These are phyloP conservation scores for Pachyuromys duprasi DNA, from an alignment of 2,797 vertebrate species.

Conservation along the genomic window DNA sequence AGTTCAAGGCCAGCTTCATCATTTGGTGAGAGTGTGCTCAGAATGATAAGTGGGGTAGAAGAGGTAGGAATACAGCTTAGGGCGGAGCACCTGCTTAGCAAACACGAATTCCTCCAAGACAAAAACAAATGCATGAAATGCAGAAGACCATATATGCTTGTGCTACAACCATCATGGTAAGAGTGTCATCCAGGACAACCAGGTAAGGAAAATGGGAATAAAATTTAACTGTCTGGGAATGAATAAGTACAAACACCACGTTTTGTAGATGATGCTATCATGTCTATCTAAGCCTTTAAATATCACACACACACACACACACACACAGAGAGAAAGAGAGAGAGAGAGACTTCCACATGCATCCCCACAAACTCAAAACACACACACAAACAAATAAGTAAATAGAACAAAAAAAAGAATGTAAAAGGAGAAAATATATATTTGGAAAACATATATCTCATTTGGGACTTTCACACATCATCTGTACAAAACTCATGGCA, in stretches of 20 bases:
- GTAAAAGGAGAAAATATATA: neutral
- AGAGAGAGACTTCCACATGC: neutral
- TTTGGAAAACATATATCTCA: neutral
- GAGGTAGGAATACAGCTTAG: neutral
- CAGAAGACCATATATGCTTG: neutral
- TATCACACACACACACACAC: neutral
- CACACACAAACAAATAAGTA: neutral
- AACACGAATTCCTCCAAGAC: neutral
- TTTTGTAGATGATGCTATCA: neutral
- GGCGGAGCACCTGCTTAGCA: neutral
- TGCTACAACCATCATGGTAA: neutral
- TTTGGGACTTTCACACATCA: neutral
- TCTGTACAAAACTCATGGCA: neutral
- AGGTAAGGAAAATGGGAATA: neutral
- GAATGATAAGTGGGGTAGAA: neutral
- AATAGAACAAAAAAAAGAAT: neutral
- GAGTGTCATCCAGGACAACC: neutral
- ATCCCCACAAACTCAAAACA: neutral
- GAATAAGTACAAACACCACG: neutral
- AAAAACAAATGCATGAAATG: neutral
- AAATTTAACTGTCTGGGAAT: neutral
- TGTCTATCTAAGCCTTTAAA: neutral
- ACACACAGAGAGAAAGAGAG: neutral
- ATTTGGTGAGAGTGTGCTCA: neutral
- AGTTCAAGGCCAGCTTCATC: neutral